A percentile compares a stretch with the other conserved stretches of the same genome.
Conservation (phyloP, 2,113 vertebrate species). For the Mastomys coucha region DNA sequence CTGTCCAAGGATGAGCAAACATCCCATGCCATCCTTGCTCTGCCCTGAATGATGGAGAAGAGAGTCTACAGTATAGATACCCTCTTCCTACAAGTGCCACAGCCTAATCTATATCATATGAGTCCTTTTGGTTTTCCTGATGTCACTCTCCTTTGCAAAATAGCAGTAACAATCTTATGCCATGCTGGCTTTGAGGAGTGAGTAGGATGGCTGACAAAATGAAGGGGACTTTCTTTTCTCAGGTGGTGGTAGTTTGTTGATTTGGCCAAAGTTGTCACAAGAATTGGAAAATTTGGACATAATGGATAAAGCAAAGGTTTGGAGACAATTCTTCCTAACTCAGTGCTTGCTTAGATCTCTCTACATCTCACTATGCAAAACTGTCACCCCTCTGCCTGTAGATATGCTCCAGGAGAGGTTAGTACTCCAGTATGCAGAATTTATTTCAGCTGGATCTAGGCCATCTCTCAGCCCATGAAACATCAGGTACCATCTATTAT, state of each 20-base stretch:
- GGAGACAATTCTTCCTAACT: background rate
- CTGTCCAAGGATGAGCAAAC: fast-evolving
- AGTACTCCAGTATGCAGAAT: fast-evolving
- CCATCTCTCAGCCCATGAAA: background rate
- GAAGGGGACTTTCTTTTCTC: background rate
- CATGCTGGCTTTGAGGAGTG: background rate
- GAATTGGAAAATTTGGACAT: background rate
- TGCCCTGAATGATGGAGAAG: fast-evolving
- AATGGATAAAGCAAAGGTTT: background rate
- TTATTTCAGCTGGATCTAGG: fast-evolving
- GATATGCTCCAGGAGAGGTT: fast-evolving
- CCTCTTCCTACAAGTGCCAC: background rate
- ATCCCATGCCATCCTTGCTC: too few species aligned
- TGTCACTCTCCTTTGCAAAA: background rate
- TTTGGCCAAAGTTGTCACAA: background rate
- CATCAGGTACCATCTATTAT: fast-evolving
- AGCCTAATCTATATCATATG: background rate
- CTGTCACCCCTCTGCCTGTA: fast-evolving
- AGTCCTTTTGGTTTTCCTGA: background rate
- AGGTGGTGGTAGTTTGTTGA: too few species aligned
- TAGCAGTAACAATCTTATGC: background rate
- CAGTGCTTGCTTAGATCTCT: background rate
- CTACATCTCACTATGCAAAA: background rate
- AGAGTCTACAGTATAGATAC: background rate
- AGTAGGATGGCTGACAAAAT: background rate